These are phyloP conservation scores for Lasioglossum villosulum DNA, from an alignment of 2,888 invertebrate species.

Conservation along the genomic window DNA sequence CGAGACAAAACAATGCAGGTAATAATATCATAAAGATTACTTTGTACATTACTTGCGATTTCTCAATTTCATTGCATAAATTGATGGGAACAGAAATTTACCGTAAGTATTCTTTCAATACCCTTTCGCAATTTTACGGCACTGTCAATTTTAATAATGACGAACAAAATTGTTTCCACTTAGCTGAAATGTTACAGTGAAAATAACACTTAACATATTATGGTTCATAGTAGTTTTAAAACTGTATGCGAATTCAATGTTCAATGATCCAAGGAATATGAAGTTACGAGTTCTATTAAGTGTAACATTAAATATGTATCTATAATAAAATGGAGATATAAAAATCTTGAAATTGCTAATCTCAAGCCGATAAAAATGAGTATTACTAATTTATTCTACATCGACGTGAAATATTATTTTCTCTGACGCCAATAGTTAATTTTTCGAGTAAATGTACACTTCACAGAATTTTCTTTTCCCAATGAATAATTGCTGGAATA, in stretches of 20 bases:
- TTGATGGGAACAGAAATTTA: background rate
- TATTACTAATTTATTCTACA: background rate
- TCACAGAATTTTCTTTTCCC: background rate
- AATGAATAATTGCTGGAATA: background rate
- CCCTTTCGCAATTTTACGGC: background rate
- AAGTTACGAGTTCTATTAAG: background rate
- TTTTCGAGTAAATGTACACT: background rate
- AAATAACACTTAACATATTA: background rate
- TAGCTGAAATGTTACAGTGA: background rate
- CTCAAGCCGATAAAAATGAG: background rate
- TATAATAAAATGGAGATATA: background rate
- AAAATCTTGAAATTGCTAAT: background rate
- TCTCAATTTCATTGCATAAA: background rate
- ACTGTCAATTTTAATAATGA: background rate
- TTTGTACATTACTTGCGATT: background rate
- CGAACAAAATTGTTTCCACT: background rate
- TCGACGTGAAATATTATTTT: background rate
- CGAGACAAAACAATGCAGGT: background rate
- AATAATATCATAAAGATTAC: too few species aligned
- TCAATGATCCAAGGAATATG: background rate
- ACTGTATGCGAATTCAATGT: background rate
- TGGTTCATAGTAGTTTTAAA: background rate
- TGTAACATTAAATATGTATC: background rate
- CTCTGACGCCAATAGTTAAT: background rate
- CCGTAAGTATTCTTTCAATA: background rate